phyloP scores from a whole-genome alignment of 1,140 invertebrate species.

The Penaeus japonicus region DNA sequence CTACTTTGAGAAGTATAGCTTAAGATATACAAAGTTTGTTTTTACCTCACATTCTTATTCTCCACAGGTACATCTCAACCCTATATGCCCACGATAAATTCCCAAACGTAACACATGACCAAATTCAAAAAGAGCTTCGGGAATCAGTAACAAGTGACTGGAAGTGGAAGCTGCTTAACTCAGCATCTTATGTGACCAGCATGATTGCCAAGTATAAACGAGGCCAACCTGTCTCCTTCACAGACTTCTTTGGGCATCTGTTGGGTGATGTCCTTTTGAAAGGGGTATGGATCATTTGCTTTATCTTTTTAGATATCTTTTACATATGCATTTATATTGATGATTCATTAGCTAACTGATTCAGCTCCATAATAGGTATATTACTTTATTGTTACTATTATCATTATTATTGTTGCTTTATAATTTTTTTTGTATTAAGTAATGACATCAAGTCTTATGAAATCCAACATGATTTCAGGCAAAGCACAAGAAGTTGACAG shows the following conservation, averaged over 20 bases:
- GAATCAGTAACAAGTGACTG: conserved; percentile 64
- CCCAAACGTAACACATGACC: conserved; percentile 61
- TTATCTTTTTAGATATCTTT: no score
- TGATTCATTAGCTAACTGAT: no score
- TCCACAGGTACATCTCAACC: conserved; percentile 57
- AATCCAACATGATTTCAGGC: conserved; percentile 60
- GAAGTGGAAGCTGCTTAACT: conserved; percentile 61
- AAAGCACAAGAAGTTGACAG: conserved; percentile 63
- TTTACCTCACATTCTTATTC: neutral
- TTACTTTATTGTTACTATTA: neutral
- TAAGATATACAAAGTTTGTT: no score
- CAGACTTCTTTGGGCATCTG: conserved; percentile 68
- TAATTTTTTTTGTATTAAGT: neutral
- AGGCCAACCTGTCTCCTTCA: conserved; percentile 67
- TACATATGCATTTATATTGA: no score
- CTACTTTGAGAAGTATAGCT: no score
- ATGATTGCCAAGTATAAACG: conserved; percentile 64
- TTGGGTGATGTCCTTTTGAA: conserved; percentile 66
- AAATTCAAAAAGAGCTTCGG: conserved; percentile 65
- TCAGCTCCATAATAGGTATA: no score
- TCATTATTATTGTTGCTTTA: neutral
- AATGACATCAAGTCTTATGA: neutral
- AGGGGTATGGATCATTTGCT: conserved; percentile 62
- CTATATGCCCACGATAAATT: conserved; percentile 65
- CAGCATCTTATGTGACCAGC: conserved; percentile 62